Base-by-base conservation (phyloP, 2,797 vertebrate species). In the Bradypodion ventrale region DNA sequence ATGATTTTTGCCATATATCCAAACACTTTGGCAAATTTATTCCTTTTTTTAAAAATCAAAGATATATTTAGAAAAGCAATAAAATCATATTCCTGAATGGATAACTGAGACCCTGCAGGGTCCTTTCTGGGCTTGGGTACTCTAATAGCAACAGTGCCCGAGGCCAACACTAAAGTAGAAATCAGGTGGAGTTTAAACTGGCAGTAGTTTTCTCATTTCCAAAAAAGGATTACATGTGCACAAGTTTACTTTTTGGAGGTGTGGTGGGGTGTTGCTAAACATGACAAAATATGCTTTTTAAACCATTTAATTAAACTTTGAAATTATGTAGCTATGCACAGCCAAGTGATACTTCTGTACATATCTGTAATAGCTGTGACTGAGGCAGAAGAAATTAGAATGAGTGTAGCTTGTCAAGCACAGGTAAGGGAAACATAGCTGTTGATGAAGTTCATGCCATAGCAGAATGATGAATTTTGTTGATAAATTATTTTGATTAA, bases 151-250 rank as follows among this genome's bases (percentile, higher is more conserved):
- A n/a, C n/a, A n/a, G n/a, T n/a, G n/a, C n/a, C n/a, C n/a, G n/a
- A n/a, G n/a, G 95, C 93, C 91, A 92, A 93, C 83, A 86, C 87
- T 91, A 90, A 85, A 85, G 86, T 92, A 88, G 86, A 87, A 91
- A 91, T 75, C 88, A 95, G 92, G 87, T 83, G 29, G 46, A 81
- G 89, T 89, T 94, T 88, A 78, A 83, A 91, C 32, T 86, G 85
- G 90, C 91, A 88, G 90, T 86, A 78, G 65, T 94, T 94, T 92
- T 94, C 93, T 95, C 94, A 88, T 93, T 90, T 94, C 89, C 91
- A 92, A 91, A 94, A 90, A 1, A 65, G 89, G 87, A 86, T 90
- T 88, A 79, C 68, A 84, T 90, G 79, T 88, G 81, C 80, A 87
- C 76, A 12, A 73, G 70, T 78, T 93, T 84, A 83, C 83, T 90